Conservation (phyloP, 2,113 vertebrate genomes). For the Mesembrinibis cayennensis region DNA sequence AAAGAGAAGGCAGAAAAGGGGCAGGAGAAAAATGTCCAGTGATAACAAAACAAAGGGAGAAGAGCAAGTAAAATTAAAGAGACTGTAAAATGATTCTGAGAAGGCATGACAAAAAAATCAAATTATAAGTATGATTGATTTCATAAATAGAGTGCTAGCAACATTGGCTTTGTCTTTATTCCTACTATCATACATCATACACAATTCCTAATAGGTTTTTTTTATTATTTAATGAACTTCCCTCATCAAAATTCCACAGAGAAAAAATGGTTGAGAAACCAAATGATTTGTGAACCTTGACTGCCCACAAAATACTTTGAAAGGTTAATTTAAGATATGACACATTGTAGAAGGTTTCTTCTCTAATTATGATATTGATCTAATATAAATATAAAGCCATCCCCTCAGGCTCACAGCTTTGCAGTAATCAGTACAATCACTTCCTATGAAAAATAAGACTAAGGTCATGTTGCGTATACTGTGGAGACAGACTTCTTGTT, state of each 20-base stretch:
- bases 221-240: background rate
- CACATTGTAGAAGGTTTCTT: background rate
- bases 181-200: background rate
- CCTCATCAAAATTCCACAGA: constrained; percentile 20
- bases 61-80: constrained; percentile 15
- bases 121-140: constrained; percentile 3
- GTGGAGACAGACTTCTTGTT: background rate
- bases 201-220: background rate
- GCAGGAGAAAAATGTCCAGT: background rate
- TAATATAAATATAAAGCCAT: background rate
- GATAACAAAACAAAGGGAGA: constrained; percentile 11
- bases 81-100: background rate
- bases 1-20: constrained; percentile 22
- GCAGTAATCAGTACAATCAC: background rate
- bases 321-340: constrained; percentile 9
- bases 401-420: background rate
- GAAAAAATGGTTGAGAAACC: background rate
- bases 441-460: background rate
- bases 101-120: background rate
- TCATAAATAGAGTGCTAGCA: background rate
- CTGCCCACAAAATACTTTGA: background rate
- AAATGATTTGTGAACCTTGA: background rate
- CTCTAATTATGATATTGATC: background rate
- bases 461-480: background rate
- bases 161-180: background rate